phyloP scores from a whole-genome alignment of 2,888 invertebrate genomes.

The Cryptocephalus primarius region DNA sequence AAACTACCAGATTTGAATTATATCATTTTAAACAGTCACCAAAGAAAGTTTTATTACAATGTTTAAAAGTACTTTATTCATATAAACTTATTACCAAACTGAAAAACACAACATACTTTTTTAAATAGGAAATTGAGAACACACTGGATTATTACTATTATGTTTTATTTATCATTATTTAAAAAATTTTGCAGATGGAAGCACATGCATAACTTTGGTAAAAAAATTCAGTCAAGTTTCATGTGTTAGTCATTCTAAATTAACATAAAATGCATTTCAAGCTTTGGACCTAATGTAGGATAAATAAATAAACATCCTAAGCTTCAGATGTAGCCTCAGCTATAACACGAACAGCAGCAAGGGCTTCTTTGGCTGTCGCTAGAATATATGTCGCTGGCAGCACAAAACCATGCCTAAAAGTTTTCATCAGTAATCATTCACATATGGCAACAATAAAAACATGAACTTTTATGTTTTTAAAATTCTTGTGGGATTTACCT shows the following conservation, averaged over 20 bases:
- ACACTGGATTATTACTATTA: too few relatives aligned
- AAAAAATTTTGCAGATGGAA: background rate
- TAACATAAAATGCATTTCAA: too few relatives aligned
- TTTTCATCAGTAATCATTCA: background rate
- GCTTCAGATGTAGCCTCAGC: slow-evolving; percentile 40
- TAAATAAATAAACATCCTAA: slow-evolving; percentile 10
- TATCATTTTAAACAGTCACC: too few relatives aligned
- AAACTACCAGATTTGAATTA: too few relatives aligned
- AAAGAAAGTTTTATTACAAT: too few relatives aligned
- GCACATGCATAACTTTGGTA: background rate
- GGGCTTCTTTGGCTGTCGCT: slow-evolving; percentile 63
- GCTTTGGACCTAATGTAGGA: background rate
- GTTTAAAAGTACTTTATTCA: too few relatives aligned
- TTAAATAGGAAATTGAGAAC: too few relatives aligned
- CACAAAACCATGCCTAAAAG: slow-evolving; percentile 61
- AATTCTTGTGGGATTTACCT: slow-evolving; percentile 22
- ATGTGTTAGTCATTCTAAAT: too few relatives aligned
- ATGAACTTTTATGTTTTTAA: background rate
- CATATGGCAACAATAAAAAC: background rate
- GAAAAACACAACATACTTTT: too few relatives aligned
- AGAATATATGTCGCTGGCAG: slow-evolving; percentile 68
- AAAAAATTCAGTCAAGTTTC: too few relatives aligned
- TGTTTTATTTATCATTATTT: too few relatives aligned
- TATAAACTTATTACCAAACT: too few relatives aligned
- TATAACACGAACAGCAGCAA: slow-evolving; percentile 56